phyloP scores from a whole-genome alignment of 2,113 vertebrate genomes.

The Aptenodytes forsteri region DNA sequence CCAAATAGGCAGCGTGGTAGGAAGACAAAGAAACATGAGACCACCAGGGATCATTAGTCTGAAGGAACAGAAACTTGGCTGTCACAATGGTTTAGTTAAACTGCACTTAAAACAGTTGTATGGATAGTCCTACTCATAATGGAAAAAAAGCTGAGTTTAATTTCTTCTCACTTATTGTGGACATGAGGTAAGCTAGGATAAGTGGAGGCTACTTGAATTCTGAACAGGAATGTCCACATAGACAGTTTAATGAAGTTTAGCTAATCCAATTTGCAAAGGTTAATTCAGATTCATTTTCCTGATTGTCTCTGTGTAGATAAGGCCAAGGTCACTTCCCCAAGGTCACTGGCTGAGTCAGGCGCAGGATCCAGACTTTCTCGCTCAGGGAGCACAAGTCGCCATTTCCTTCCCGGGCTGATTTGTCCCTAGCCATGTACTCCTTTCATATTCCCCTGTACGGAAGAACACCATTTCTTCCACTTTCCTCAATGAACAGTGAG shows the following conservation, averaged over 20 bases:
- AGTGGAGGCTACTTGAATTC: slow-evolving; percentile 32
- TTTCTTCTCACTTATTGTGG: neutral
- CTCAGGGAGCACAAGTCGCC: neutral
- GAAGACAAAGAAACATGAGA: neutral
- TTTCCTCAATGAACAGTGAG: neutral
- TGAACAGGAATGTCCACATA: slow-evolving; percentile 44
- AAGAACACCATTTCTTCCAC: neutral
- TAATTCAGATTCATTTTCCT: slow-evolving; percentile 55
- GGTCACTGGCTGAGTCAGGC: neutral
- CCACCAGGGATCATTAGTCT: neutral
- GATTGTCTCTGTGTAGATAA: slow-evolving; percentile 47
- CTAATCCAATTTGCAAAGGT: slow-evolving; percentile 61
- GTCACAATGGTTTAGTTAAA: neutral
- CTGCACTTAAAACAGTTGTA: neutral
- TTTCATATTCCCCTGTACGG: neutral
- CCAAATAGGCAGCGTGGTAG: neutral
- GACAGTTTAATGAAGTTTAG: slow-evolving; percentile 56
- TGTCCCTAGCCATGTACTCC: neutral
- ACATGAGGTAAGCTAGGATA: neutral
- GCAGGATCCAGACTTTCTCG: neutral
- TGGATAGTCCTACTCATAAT: neutral
- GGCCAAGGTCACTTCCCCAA: slow-evolving; percentile 24
- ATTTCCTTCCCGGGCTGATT: neutral
- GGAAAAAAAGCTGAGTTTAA: neutral
- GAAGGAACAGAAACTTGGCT: neutral